phyloP scores from a whole-genome alignment of 2,888 invertebrate species.

The Colostygia pectinataria region DNA sequence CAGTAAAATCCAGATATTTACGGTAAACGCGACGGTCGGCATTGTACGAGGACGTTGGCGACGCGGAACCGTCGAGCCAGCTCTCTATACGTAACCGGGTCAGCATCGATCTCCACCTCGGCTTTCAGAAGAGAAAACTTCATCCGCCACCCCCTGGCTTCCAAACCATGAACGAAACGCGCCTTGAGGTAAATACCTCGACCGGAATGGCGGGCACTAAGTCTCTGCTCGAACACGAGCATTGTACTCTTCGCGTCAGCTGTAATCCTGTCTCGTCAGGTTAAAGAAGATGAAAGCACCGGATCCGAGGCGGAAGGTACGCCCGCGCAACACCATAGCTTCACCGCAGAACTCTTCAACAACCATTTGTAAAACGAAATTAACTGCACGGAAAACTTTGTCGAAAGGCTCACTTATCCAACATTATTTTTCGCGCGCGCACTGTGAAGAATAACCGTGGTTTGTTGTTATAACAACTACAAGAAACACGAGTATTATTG shows the following conservation, averaged over 20 bases:
- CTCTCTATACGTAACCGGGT: slow-evolving; percentile 65
- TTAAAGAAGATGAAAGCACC: slow-evolving; percentile 78
- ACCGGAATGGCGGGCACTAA: slow-evolving; percentile 66
- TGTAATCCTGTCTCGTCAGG: slow-evolving; percentile 76
- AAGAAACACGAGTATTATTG: not conserved
- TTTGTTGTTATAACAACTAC: slow-evolving; percentile 2
- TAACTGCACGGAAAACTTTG: slow-evolving; percentile 42
- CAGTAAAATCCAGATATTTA: slow-evolving; percentile 59
- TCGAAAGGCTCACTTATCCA: slow-evolving; percentile 59
- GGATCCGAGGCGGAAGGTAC: slow-evolving; percentile 61
- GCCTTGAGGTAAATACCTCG: slow-evolving; percentile 69
- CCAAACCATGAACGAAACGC: slow-evolving; percentile 68
- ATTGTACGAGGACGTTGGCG: slow-evolving; percentile 66
- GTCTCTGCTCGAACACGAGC: slow-evolving; percentile 80
- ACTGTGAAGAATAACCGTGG: slow-evolving; percentile 34
- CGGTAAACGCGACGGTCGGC: slow-evolving; percentile 54
- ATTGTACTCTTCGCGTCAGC: slow-evolving; percentile 74
- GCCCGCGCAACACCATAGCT: slow-evolving; percentile 75
- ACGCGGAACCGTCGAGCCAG: slow-evolving; percentile 66
- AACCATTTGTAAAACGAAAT: slow-evolving; percentile 68
- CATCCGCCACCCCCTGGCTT: slow-evolving; percentile 75
- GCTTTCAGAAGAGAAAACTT: slow-evolving; percentile 69
- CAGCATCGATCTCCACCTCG: slow-evolving; percentile 75
- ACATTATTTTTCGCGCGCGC: slow-evolving; percentile 60
- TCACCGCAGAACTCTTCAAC: slow-evolving; percentile 59